Evolutionary conservation across 2,113 vertebrate species (phyloP).

Genomic region (Bagarius yarrelli): DNA sequence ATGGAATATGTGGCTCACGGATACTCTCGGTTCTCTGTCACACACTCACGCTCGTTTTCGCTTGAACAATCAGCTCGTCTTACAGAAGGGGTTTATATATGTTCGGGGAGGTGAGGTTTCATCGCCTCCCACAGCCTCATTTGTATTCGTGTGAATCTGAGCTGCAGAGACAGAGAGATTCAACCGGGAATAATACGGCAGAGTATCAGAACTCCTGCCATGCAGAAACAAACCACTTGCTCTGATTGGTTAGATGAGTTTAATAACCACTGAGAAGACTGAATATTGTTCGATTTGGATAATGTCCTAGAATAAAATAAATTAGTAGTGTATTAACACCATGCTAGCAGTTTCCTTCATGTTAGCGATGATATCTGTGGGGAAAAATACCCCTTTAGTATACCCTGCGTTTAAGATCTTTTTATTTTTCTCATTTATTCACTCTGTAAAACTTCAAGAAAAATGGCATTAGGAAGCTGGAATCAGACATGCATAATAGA

Average conservation of each 20-base stretch:
- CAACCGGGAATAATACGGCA: slow-evolving; percentile 36
- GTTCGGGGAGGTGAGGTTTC: slow-evolving; percentile 1
- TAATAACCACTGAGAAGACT: not conserved
- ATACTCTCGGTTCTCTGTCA: not conserved
- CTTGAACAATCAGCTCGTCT: slow-evolving; percentile 27
- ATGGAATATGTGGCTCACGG: not conserved
- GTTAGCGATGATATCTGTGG: not conserved
- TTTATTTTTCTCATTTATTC: not conserved
- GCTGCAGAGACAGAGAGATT: slow-evolving; percentile 27
- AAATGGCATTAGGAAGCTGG: not conserved
- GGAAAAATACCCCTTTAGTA: not conserved
- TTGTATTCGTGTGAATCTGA: slow-evolving; percentile 30
- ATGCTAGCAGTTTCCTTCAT: not conserved
- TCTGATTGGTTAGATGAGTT: slow-evolving; percentile 22
- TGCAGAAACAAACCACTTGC: slow-evolving; percentile 1
- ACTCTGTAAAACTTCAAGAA: not conserved
- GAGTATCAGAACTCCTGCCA: slow-evolving; percentile 15
- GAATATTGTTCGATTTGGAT: not conserved
- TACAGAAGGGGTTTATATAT: slow-evolving; percentile 29
- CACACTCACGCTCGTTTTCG: slow-evolving; percentile 9
- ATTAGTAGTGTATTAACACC: not conserved
- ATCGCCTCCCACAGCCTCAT: slow-evolving; percentile 5
- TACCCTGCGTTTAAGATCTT: not conserved
- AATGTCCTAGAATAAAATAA: not conserved
- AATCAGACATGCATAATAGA: slow-evolving; percentile 15